Base-by-base conservation (phyloP, 2,888 invertebrate genomes). In the Rotaria socialis region DNA sequence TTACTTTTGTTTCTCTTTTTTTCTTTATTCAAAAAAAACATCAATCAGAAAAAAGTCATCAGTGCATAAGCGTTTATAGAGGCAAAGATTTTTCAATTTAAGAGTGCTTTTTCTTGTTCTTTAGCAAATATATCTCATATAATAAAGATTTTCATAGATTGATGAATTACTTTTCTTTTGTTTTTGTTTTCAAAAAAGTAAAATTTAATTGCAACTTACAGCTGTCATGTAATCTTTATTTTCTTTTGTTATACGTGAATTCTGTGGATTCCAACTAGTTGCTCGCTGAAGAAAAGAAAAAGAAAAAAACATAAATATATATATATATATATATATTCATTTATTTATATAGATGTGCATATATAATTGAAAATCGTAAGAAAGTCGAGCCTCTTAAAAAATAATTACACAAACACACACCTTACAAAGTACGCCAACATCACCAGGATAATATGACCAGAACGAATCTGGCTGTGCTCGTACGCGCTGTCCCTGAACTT, bases 391-490 rank as follows among this genome's bases (percentile, higher is more conserved):
- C 22, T 55, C 5, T 55, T 55, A 55, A 22, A 5, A 5, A 55
- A 55, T 6, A 55, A 55, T 22, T 22, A 3, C 19, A 24, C 3
- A 43, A 24, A 80, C 80, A 41, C 80, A 41, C 16, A 80, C 80
- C 47, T 80, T 80, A 47, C 24, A 80, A 47, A 80, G 19, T 80
- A 47, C n/a, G 7, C 80, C 80, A 8, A 47, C 47, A n/a, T 80
- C 80, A 41, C 80, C 80, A 10, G 80, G 80, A 80, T 80, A 80
- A 47, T 80, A 80, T 24, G 80, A 80, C 80, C 80, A 80, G 35
- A 80, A 80, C n/a, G 80, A 80, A 47, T 80, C 80, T 47, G n/a
- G 11, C 10, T 47, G 43, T 8, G 80, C 43, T 80, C n/a, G 6
- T n/a, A 80, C 80, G 19, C 80, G 80, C 47, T 43, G 43, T 8